phyloP scores from a whole-genome alignment of 2,113 vertebrate genomes.

The Corapipo altera region DNA sequence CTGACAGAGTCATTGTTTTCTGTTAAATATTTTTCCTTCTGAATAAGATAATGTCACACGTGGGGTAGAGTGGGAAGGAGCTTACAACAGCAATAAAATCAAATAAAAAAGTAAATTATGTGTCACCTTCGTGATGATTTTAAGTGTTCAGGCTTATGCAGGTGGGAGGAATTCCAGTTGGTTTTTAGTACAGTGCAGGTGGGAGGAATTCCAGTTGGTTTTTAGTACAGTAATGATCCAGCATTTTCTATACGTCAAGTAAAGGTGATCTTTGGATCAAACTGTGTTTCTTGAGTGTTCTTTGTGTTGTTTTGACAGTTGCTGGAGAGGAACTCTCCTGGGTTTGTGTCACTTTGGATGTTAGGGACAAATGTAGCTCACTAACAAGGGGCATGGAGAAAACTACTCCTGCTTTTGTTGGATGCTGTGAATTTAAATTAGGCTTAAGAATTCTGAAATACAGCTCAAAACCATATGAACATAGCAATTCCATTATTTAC shows the following conservation, averaged over 20 bases:
- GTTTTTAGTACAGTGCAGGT: not conserved
- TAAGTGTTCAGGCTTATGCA: not conserved
- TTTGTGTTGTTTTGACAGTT: not conserved
- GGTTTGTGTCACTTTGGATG: not conserved
- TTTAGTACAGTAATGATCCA: not conserved
- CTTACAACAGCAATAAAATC: not conserved
- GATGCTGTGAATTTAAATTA: not conserved
- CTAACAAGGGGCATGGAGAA: not conserved
- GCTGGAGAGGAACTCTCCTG: not conserved
- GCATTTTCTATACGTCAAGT: not conserved
- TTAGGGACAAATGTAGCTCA: not conserved
- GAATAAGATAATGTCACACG: not conserved
- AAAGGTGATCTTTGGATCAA: not conserved
- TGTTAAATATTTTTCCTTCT: not conserved
- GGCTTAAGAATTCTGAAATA: not conserved
- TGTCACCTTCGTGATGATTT: not conserved
- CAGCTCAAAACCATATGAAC: not conserved
- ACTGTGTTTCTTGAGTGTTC: not conserved
- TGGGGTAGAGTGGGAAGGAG: not conserved
- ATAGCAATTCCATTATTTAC: not conserved
- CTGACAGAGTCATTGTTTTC: not conserved
- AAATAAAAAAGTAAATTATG: not conserved
- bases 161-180: not conserved
- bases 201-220: not conserved
- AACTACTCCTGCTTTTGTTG: not conserved